Base-by-base conservation (phyloP, 1,140 invertebrate genomes). In the Propsilocerus akamusi region DNA sequence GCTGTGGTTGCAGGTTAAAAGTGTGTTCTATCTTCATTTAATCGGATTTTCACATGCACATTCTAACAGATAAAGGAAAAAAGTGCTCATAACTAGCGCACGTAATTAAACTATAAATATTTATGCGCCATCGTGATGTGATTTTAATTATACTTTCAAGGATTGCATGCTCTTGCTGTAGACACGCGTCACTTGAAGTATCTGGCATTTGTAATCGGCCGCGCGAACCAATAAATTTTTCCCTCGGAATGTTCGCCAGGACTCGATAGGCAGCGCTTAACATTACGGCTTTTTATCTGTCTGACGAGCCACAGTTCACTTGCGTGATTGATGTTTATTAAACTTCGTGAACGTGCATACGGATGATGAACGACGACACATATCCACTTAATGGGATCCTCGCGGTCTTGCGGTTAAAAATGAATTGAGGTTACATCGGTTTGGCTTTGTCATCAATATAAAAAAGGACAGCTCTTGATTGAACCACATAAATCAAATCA, bases 321-420 rank as follows among this genome's bases (percentile, higher is more conserved):
- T 41, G 34, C 34, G 34, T 41, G 34, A 41, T 41, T 41, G 34
- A 41, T 41, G 34, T 41, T 41, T 41, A 41, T 41, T 41, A 41
- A 41, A 41, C 34, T 17, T 41, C 22, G n/a, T n/a, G n/a, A n/a
- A n/a, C n/a, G n/a, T 20, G 17, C 17, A 14, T 14, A 41, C 14
- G 34, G 17, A 41, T 41, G 34, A 41, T 41, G 34, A 41, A 41
- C 34, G 34, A 41, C 34, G 34, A 41, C 34, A 41, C n/a, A n/a
- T n/a, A n/a, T n/a, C n/a, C n/a, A n/a, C n/a, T 41, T 41, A 41
- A 41, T 41, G 34, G 34, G 17, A 41, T 41, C 34, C 22, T n/a
- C n/a, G n/a, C n/a, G n/a, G n/a, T n/a, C n/a, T n/a, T n/a, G n/a
- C n/a, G n/a, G n/a, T n/a, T n/a, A n/a, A n/a, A n/a, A n/a, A n/a